A percentile compares a stretch with the other conserved stretches of the same genome.
These are phyloP conservation scores for Apocrypta bakeri DNA, from an alignment of 1,140 invertebrate species.

Conservation along the genomic window DNA sequence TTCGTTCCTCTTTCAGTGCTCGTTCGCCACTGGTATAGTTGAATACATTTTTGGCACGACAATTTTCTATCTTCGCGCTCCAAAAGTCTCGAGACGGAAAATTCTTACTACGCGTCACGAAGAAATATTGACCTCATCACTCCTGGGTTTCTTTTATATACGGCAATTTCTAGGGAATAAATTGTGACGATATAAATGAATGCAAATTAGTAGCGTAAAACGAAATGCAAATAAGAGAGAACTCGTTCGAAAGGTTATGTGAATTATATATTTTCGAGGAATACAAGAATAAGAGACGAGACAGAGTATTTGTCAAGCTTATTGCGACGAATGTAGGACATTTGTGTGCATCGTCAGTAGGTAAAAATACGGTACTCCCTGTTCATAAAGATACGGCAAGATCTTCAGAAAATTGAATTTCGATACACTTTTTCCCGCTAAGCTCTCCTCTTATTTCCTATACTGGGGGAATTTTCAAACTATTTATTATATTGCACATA, in stretches of 20 bases:
- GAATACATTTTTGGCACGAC: constrained; percentile 38
- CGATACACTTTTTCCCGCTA: background rate
- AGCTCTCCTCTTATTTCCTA: too few species aligned
- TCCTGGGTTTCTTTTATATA: background rate
- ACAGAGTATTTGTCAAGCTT: background rate
- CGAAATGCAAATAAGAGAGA: background rate
- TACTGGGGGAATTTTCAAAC: background rate
- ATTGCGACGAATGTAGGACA: background rate
- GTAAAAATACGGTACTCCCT: background rate
- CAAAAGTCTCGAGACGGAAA: background rate
- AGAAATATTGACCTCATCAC: constrained; percentile 20
- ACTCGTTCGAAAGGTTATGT: too few species aligned
- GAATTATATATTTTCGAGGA: background rate
- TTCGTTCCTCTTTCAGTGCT: constrained; percentile 5
- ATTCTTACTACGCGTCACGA: background rate
- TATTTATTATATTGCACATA: background rate
- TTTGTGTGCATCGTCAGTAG: too few species aligned
- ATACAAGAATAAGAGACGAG: background rate
- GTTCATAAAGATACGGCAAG: background rate
- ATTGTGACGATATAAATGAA: background rate
- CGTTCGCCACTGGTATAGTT: constrained; percentile 1
- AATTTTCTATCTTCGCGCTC: constrained; percentile 29
- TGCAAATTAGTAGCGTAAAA: background rate
- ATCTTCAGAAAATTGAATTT: background rate
- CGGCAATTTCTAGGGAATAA: background rate